Evolutionary conservation across 2,113 vertebrate species (phyloP).

Genomic region (Heterotis niloticus): DNA sequence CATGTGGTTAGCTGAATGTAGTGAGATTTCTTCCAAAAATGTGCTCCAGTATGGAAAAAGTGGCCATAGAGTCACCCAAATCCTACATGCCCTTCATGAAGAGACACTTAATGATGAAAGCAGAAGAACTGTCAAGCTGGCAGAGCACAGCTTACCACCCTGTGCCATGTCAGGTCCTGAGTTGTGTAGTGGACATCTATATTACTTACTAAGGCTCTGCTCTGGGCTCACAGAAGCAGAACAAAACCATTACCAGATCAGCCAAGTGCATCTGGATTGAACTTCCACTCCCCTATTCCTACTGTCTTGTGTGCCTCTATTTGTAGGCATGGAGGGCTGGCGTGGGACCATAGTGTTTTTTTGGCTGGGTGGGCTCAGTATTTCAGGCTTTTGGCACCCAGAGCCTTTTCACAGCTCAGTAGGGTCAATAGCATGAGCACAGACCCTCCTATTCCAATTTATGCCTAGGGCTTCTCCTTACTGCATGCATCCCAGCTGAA

Average conservation of each 20-base stretch:
- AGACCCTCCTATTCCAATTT: conserved; percentile 11
- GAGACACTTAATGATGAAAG: no score
- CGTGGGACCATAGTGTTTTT: not conserved
- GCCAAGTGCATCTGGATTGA: no score
- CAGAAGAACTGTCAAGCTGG: no score
- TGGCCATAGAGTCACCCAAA: not conserved
- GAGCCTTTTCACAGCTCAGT: conserved; percentile 26
- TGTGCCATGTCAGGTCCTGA: no score
- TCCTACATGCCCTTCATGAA: not conserved
- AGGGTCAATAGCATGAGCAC: conserved; percentile 21
- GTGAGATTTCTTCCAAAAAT: not conserved
- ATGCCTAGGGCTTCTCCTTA: not conserved
- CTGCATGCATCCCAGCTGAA: not conserved
- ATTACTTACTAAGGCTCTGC: not conserved
- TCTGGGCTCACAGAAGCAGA: not conserved
- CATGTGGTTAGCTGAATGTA: not conserved
- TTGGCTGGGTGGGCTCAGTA: conserved; percentile 29
- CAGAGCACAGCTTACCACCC: no score
- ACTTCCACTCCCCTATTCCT: no score
- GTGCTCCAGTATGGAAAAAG: no score
- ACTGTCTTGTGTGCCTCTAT: no score
- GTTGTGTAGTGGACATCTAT: no score
- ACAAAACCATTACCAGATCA: no score
- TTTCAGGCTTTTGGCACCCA: conserved; percentile 17
- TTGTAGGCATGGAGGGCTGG: no score